Conservation (phyloP, 1,140 invertebrate genomes). For the Mylabris phalerata region DNA sequence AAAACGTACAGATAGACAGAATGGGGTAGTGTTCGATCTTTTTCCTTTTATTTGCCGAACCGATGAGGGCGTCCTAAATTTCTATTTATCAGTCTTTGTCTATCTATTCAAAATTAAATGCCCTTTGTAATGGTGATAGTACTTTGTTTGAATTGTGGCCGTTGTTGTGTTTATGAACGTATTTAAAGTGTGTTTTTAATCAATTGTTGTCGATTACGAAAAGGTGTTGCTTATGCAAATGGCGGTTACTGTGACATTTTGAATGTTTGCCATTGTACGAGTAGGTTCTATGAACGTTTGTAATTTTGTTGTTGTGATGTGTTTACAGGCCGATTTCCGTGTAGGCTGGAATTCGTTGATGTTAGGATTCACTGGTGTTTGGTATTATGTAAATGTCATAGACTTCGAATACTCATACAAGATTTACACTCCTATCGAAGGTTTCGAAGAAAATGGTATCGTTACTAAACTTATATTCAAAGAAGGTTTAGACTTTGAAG, state of each 20-base stretch:
- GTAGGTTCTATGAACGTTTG: too few species aligned
- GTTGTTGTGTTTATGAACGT: not conserved
- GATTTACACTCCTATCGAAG: constrained; percentile 65
- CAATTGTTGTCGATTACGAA: too few species aligned
- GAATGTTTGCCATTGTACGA: too few species aligned
- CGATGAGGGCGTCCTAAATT: too few species aligned
- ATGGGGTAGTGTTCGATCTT: too few species aligned
- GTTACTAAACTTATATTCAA: constrained; percentile 59
- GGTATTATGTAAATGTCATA: constrained; percentile 59
- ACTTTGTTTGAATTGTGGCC: not conserved
- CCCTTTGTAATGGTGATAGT: not conserved
- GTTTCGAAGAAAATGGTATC: constrained; percentile 65
- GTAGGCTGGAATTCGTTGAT: constrained; percentile 66
- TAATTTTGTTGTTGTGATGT: too few species aligned
- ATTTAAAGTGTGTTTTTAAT: not conserved
- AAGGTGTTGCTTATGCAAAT: too few species aligned
- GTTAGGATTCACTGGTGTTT: constrained; percentile 66
- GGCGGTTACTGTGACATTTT: too few species aligned
- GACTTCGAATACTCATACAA: constrained; percentile 73
- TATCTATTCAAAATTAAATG: too few species aligned
- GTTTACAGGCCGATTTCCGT: constrained; percentile 50
- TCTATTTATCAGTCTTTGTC: too few species aligned
- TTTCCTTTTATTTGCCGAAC: too few species aligned
- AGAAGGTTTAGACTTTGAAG: constrained; percentile 59
- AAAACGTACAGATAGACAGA: too few species aligned